Evolutionary conservation across 2,888 invertebrate species (phyloP), one percentile per base, ranked within the genome.

Genomic region (Lycophotia porphyrea): DNA sequence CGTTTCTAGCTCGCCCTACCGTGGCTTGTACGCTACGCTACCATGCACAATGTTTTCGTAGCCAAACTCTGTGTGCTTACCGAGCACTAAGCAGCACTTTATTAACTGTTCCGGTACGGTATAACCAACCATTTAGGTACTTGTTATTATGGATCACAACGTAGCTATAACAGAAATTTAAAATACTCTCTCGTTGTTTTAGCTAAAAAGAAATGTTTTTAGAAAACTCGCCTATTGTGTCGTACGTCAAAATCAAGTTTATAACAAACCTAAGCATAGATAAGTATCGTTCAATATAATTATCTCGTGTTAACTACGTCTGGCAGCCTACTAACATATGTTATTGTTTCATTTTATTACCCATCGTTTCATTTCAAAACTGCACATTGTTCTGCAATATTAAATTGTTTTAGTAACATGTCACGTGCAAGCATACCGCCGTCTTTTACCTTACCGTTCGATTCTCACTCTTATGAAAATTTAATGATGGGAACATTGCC

Each of bases 21-120:
- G 75, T 81, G 73, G 68, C 66, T 76, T 84, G 66, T 81, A 78
- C 55, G 70, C 71, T 80, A 75, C 44, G 72, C 71, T 80, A 75
- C 44, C 58, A 76, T 78, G 78, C 74, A 66, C 68, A 76, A 74
- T 68, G 64, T 80, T 82, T 80, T 76, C 34, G 42, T 71, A 66
- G n/a, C 52, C 44, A 42, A 69, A 36, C 64, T 61, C 36, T 7
- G 21, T 76, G 72, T 76, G 73, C 73, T 71, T 70, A 79, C 21
- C 42, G 55, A 68, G 13, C 34, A 47, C 67, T 55, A 36, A 67
- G 34, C 15, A 21, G 63, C 13, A 73, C 44, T 64, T 66, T 52
- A 58, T 42, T 67, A 68, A 72, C 27, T 27, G 36, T 78, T 64
- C 64, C 71, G 27, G 63, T 70, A 81, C 80, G 44, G 18, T 61